Base-by-base conservation (phyloP, 2,888 invertebrate genomes). In the Latrodectus elegans region DNA sequence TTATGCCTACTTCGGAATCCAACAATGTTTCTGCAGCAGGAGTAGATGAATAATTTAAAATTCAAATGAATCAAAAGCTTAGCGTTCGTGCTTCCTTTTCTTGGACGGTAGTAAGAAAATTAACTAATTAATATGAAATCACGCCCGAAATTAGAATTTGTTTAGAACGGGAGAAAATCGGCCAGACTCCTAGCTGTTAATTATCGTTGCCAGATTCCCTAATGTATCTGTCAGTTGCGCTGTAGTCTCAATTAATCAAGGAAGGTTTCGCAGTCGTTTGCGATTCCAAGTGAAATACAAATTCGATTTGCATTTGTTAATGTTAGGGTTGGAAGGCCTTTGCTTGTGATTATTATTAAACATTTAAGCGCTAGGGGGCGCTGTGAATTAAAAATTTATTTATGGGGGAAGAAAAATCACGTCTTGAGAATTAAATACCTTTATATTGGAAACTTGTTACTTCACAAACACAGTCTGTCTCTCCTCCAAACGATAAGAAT, bases 281-380 rank as follows among this genome's bases (percentile, higher is more conserved):
- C 67, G 85, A 85, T 79, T 79, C 73, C 70, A 85, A 84, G 84
- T 78, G 84, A 84, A 84, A 84, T 84, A 85, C 85, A 80, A 85
- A 85, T 85, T 85, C 85, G 85, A 85, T 85, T 85, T 85, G 85
- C 85, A 85, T 85, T 84, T 84, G 84, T 84, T 78, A 85, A 79
- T 85, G 85, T 79, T 79, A 68, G 74, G 76, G 77, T 53, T 22
- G 60, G 26, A 38, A 68, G 78, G 68, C 51, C 76, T 76, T 65
- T 76, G 55, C 49, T 60, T 38, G 17, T 74, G 53, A 60, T 74
- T 60, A 60, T 84, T 84, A 84, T 77, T 84, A 84, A 84, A 84
- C 84, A 84, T 77, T 77, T 84, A 84, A 84, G 72, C 78, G 84
- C 68, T 75, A 85, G 74, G 71, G 85, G 79, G 79, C 60, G 85